These are phyloP conservation scores for Ctenopoma kingsleyae DNA, from an alignment of 2,797 vertebrate genomes.

Conservation along the genomic window DNA sequence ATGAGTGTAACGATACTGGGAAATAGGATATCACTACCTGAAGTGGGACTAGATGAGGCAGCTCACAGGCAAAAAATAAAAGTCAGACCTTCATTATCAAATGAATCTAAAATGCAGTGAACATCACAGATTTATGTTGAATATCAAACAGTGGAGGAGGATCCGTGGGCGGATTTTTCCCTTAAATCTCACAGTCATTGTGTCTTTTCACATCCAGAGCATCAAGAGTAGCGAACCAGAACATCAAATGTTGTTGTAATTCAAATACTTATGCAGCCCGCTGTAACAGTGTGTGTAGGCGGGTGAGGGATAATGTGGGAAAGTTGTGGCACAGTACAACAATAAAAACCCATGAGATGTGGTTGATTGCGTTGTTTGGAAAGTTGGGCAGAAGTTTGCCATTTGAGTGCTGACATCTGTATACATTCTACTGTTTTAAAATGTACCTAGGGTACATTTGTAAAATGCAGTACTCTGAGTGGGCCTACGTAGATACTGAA, in stretches of 20 bases:
- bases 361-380: slow-evolving; percentile 61
- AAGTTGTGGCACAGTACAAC: slow-evolving; percentile 44
- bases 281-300: slow-evolving; percentile 61
- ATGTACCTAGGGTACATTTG: background rate
- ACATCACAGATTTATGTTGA: slow-evolving; percentile 66
- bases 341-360: slow-evolving; percentile 70
- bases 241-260: slow-evolving; percentile 71
- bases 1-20: slow-evolving; percentile 3
- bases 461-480: slow-evolving; percentile 3
- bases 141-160: slow-evolving; percentile 69
- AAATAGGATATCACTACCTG: slow-evolving; percentile 39
- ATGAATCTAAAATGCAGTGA: slow-evolving; percentile 63
- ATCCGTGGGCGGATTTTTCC: slow-evolving; percentile 59
- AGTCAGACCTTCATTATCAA: slow-evolving; percentile 63
- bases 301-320: slow-evolving; percentile 59
- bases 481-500: background rate
- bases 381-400: slow-evolving; percentile 51
- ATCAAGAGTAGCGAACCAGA: slow-evolving; percentile 60
- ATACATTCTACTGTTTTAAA: slow-evolving; percentile 13
- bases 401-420: slow-evolving; percentile 32
- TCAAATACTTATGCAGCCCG: slow-evolving; percentile 56
- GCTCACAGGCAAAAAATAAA: slow-evolving; percentile 53
- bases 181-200: slow-evolving; percentile 60
- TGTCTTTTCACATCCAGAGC: slow-evolving; percentile 68
- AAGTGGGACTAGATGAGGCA: slow-evolving; percentile 39